Base-by-base conservation (phyloP, 2,797 vertebrate genomes). In the Clarias platycephalus region DNA sequence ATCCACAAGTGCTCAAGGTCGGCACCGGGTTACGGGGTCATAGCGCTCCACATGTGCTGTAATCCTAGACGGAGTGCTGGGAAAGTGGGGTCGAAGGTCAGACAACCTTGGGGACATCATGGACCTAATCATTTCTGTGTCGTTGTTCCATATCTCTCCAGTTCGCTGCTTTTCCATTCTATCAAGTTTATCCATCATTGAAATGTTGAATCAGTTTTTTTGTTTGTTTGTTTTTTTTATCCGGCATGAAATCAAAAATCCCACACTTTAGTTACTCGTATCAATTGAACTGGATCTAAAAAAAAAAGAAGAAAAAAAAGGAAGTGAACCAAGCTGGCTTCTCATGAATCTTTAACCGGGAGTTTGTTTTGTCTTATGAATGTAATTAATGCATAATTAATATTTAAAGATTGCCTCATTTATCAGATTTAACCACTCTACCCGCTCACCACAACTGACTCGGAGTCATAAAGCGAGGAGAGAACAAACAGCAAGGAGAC, bases 311-410 rank as follows among this genome's bases (percentile, higher is more conserved):
- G 0, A 49, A 49, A 93, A 78, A 92, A 93, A 87, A 83, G 63
- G 88, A 93, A 94, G 93, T 93, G 93, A 95, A 94, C 93, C 93
- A 93, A 92, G 93, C 92, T 91, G 85, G 90, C 93, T 91, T 89
- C 94, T 96, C 95, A 96, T 97, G 93, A 96, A 97, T 96, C 95
- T 96, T 97, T 96, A 95, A 97, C 93, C 83, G 85, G 91, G 88
- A 94, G 94, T 95, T 96, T 97, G 95, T 96, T 96, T 96, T 95
- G 94, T 95, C 93, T 92, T 92, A 95, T 93, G 95, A 96, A 96
- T 95, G 94, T 97, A 97, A 97, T 97, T 97, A 97, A 97, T 96
- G 95, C 95, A 96, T 96, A 96, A 97, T 97, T 97, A 97, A 97
- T 97, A 96, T 97, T 97, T 97, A 97, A 97, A 96, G 95, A 96